Percentiles rank a stretch among this genome's conserved stretches.
phyloP scores from a whole-genome alignment of 2,888 invertebrate species.

The Catonia carolina region DNA sequence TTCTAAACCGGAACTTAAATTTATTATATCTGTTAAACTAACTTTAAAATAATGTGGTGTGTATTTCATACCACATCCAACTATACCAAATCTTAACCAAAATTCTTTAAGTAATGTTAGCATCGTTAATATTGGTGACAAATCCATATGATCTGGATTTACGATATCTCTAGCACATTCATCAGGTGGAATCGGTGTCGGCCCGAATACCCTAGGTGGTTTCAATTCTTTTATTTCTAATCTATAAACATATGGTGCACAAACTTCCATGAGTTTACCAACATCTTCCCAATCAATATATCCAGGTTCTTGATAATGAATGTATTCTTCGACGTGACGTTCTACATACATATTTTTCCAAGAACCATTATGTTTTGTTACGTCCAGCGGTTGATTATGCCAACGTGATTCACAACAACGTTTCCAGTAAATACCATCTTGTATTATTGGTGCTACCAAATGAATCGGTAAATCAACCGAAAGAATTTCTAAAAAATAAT shows the following conservation, averaged over 20 bases:
- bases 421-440: constrained; percentile 26
- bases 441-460: constrained; percentile 15
- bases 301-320: constrained; percentile 23
- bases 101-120: constrained; percentile 20
- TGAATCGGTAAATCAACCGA: constrained; percentile 17
- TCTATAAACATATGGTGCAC: constrained; percentile 15
- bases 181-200: constrained; percentile 2
- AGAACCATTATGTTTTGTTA: constrained; percentile 17
- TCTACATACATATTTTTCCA: constrained; percentile 25
- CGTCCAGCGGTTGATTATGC: constrained; percentile 12
- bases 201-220: constrained; percentile 13
- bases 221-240: constrained; percentile 21
- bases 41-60: constrained; percentile 17
- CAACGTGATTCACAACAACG: constrained; percentile 19
- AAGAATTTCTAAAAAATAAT: constrained; percentile 18
- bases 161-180: not conserved
- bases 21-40: constrained; percentile 15
- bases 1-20: constrained; percentile 12
- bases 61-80: constrained; percentile 18
- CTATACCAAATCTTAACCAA: constrained; percentile 19
- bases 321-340: constrained; percentile 20
- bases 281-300: constrained; percentile 23
- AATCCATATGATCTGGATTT: constrained; percentile 18
- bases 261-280: constrained; percentile 14
- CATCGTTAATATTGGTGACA: constrained; percentile 13